These are phyloP conservation scores for Pyrocoelia pectoralis DNA, from an alignment of 2,888 invertebrate genomes.

Conservation along the genomic window DNA sequence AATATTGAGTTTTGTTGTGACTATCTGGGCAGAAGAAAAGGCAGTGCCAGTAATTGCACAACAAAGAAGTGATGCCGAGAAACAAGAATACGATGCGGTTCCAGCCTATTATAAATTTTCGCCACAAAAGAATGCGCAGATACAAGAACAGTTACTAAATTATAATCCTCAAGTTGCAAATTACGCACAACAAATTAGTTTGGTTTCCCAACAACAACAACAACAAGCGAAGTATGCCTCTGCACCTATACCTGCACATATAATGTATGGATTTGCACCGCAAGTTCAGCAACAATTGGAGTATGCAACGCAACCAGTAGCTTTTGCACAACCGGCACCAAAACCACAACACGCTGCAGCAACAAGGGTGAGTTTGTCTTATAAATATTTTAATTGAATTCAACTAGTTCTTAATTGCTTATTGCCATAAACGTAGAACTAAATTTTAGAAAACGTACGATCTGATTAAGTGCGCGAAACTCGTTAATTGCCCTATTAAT, in stretches of 20 bases:
- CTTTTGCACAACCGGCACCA: constrained; percentile 26
- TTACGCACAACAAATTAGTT: constrained; percentile 23
- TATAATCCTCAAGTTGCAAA: constrained; percentile 14
- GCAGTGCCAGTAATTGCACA: not conserved
- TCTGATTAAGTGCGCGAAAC: too few species aligned
- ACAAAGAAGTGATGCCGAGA: constrained; percentile 21
- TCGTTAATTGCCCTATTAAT: too few species aligned
- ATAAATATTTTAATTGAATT: not conserved
- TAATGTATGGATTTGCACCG: constrained; percentile 30
- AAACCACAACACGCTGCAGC: constrained; percentile 22
- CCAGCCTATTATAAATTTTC: constrained; percentile 26
- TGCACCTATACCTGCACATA: constrained; percentile 18
- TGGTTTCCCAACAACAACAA: not conserved
- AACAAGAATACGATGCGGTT: constrained; percentile 38
- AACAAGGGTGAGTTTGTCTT: constrained; percentile 20
- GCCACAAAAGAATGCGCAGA: constrained; percentile 21
- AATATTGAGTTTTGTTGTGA: constrained; percentile 5
- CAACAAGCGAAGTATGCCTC: constrained; percentile 5
- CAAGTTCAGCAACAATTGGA: constrained; percentile 33
- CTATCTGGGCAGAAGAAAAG: constrained; percentile 4
- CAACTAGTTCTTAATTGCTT: too few species aligned
- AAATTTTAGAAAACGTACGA: too few species aligned
- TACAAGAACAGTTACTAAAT: constrained; percentile 5
- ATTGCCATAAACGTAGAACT: too few species aligned
- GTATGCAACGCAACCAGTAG: constrained; percentile 24